Evolutionary conservation across 2,797 vertebrate genomes (phyloP), one percentile per base, ranked within the genome.

Genomic region (Anniella stebbinsi): DNA sequence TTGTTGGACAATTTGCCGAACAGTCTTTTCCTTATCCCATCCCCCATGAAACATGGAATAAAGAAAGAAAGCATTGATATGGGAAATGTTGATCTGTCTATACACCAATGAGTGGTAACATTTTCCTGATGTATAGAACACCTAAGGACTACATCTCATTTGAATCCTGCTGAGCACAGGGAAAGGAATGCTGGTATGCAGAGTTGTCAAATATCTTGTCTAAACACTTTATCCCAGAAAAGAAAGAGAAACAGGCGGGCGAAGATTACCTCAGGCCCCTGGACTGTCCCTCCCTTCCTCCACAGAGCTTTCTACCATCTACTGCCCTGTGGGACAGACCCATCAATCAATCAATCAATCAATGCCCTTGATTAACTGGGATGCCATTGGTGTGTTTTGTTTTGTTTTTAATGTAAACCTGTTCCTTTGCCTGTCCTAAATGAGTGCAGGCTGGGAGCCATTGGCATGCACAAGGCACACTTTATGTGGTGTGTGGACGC

Each of bases 71-170:
- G 18, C 21, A 51, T 9, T 77, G 25, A 83, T 76, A 87, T 83
- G 80, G 25, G 18, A 87, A 87, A 69, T 6, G 21, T 70, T 87
- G 72, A 77, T 90, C 21, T 83, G 63, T 67, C 85, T 77, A 69
- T 76, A 87, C 77, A 51, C 48, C 80, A 84, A 83, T 90, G 85
- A 90, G 60, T 69, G 48, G 45, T 83, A 82, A 76, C 73, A n/a
- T 87, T 82, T 87, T 70, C 70, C 25, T 87, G 72, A 90, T 90
- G 8, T 45, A 90, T 84, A 36, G 66, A 33, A 54, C 21, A 90
- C 80, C 80, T 57, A 87, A 87, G 73, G 89, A 66, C 80, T 77
- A 51, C 80, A 87, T 87, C 48, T 13, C 51, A 90, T 90, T 83
- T 83, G 83, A 18, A 12, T 70, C 80, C 63, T 84, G 48, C 80